Conservation (phyloP, 2,797 vertebrate genomes). For the Mastacembelus armatus region DNA sequence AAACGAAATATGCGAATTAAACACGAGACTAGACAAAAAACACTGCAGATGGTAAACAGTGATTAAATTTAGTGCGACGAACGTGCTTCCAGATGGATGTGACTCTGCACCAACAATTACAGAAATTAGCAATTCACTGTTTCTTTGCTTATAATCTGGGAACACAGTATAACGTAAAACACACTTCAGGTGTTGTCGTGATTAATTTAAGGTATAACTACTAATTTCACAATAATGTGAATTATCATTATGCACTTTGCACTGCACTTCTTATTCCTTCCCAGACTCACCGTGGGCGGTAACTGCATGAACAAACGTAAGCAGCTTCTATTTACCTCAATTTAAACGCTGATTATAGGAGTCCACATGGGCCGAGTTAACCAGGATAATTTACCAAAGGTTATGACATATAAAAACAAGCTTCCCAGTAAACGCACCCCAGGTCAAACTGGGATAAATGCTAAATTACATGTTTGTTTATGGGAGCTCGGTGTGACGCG, state of each 20-base stretch:
- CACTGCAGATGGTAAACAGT: too few species aligned
- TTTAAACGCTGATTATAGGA: background rate
- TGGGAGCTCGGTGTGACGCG: background rate
- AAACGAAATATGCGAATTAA: too few species aligned
- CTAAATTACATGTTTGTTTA: background rate
- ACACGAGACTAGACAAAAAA: too few species aligned
- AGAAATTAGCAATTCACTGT: too few species aligned
- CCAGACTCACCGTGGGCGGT: background rate
- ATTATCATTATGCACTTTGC: background rate
- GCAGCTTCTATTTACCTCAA: background rate
- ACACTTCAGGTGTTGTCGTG: too few species aligned
- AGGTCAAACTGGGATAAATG: rapidly evolving
- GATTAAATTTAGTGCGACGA: too few species aligned
- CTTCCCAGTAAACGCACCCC: rapidly evolving
- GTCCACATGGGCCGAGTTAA: background rate
- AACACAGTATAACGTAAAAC: too few species aligned
- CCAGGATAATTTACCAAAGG: rapidly evolving
- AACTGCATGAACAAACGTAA: background rate
- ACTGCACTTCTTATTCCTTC: rapidly evolving
- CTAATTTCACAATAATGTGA: background rate
- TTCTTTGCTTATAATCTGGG: too few species aligned
- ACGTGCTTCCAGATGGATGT: too few species aligned
- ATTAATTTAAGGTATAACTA: background rate
- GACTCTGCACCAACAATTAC: too few species aligned
- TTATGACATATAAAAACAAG: rapidly evolving